A percentile compares a stretch with the other conserved stretches of the same genome.
phyloP scores from a whole-genome alignment of 2,797 vertebrate species.

The Mus caroli region DNA sequence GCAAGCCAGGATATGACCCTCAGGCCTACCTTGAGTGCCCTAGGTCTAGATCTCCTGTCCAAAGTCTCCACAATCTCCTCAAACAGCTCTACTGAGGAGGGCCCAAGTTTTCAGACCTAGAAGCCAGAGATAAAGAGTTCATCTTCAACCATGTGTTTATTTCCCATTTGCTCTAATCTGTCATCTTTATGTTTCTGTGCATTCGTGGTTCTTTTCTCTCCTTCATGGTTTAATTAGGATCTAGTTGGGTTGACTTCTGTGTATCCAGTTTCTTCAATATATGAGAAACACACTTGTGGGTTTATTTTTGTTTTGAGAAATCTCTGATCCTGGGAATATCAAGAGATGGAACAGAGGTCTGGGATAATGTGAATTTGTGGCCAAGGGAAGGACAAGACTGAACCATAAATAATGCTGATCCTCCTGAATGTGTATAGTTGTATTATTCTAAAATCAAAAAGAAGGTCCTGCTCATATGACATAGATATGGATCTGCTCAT shows the following conservation, averaged over 20 bases:
- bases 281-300: not conserved
- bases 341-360: not conserved
- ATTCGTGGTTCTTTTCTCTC: not conserved
- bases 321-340: not conserved
- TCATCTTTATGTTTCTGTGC: not conserved
- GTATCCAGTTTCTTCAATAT: not conserved
- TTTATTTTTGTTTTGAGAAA: not conserved
- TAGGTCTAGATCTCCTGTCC: not conserved
- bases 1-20: no score
- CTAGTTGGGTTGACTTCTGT: not conserved
- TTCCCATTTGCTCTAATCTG: not conserved
- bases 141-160: not conserved
- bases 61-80: not conserved
- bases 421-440: not conserved
- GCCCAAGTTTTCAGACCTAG: not conserved
- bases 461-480: not conserved
- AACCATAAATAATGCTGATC: not conserved
- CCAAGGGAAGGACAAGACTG: not conserved
- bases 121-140: not conserved
- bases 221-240: not conserved
- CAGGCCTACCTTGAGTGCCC: not conserved
- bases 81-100: not conserved
- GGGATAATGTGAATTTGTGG: fast-evolving
- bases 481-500: not conserved
- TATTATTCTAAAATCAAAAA: not conserved